Evolutionary conservation across 2,888 invertebrate genomes (phyloP), one percentile per base, ranked within the genome.

Genomic region (Macrophya annulata): DNA sequence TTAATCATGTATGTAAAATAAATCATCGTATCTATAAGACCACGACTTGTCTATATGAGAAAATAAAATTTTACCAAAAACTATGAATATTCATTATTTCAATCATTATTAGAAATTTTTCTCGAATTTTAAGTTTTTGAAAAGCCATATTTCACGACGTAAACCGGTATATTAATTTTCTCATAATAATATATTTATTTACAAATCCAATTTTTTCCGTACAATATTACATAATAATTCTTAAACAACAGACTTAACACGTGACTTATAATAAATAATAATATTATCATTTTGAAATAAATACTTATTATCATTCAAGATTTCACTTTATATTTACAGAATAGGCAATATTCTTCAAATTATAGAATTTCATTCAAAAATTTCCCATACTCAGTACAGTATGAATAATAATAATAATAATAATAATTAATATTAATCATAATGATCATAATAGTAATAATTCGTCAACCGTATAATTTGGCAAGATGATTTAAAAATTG

Each of bases 211-310:
- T 89, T 85, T 86, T 87, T 86, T 87, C 86, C 87, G 86, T 88
- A 87, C 88, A 88, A 87, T 86, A 84, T 86, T 88, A 88, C 88
- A 88, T 85, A 85, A 88, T 85, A 85, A 84, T 87, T 85, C 81
- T 87, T 76, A 84, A 86, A 88, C 86, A 88, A 88, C 88, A 88
- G 87, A 88, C 86, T 87, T 87, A 88, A 88, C 88, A 89, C 88
- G 88, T 86, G 88, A 89, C 82, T 90, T 88, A 62, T 21, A 91
- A 91, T 91, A 91, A 91, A 91, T 91, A 91, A 90, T 90, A 90
- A 89, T 90, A 90, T 91, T 88, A 87, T 85, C 86, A 87, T 87
- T 88, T 89, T 87, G 87, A 90, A 91, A 91, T 91, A 91, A 91
- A 91, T 91, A 90, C 87, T 87, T 87, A 81, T 87, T 84, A 88